These are phyloP conservation scores for Tolmerus cingulatus DNA, from an alignment of 2,888 invertebrate species.

Conservation along the genomic window DNA sequence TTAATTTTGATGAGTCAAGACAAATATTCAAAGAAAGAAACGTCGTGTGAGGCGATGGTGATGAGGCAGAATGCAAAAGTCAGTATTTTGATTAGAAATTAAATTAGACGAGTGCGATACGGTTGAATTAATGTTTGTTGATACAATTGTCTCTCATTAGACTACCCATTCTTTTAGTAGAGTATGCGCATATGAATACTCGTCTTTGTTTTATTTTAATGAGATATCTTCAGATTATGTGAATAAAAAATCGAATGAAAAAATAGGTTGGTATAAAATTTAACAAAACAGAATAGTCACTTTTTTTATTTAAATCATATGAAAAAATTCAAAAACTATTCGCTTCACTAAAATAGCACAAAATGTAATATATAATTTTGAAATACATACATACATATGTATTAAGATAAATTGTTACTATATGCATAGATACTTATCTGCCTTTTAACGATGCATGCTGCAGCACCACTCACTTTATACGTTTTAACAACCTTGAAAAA, in stretches of 20 bases:
- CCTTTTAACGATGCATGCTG: too few species aligned
- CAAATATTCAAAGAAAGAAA: background rate
- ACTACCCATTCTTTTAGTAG: background rate
- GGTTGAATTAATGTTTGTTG: background rate
- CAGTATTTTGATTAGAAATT: background rate
- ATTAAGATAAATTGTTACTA: too few species aligned
- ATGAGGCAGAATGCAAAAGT: background rate
- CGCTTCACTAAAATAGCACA: too few species aligned
- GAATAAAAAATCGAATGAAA: background rate
- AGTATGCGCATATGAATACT: background rate
- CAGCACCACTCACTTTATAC: too few species aligned
- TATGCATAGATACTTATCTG: too few species aligned
- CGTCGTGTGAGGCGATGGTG: background rate
- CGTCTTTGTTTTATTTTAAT: background rate
- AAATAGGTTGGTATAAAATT: background rate
- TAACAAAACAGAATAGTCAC: too few species aligned
- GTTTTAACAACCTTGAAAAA: too few species aligned
- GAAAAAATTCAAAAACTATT: too few species aligned
- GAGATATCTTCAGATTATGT: background rate
- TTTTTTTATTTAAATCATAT: too few species aligned
- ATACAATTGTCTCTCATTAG: background rate
- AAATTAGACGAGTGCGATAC: background rate
- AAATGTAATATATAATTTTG: too few species aligned
- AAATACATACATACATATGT: too few species aligned
- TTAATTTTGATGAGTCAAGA: background rate